These are phyloP conservation scores for Catharus fuscescens DNA, from an alignment of 2,113 vertebrate genomes.

Conservation along the genomic window DNA sequence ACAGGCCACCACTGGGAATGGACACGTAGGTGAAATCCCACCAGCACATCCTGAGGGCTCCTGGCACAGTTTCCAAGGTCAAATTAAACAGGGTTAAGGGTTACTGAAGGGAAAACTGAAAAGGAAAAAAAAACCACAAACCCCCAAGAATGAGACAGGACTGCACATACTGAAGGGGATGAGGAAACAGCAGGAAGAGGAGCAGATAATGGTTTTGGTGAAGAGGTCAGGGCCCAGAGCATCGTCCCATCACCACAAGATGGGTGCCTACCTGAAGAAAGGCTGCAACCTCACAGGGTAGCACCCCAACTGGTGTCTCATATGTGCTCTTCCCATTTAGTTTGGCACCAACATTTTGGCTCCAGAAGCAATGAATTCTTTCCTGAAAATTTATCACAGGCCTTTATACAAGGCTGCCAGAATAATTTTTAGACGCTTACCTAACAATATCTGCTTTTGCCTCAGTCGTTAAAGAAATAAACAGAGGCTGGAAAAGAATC, in stretches of 20 bases:
- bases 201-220: not conserved
- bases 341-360: not conserved
- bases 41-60: not conserved
- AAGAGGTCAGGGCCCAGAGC: not conserved
- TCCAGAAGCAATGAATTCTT: constrained; percentile 7
- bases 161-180: not conserved
- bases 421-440: constrained; percentile 44
- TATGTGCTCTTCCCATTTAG: not conserved
- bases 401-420: constrained; percentile 34
- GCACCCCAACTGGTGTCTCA: not conserved
- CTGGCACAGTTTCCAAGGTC: accelerated
- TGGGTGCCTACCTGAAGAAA: not conserved
- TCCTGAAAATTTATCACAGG: constrained; percentile 30
- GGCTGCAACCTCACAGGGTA: not conserved
- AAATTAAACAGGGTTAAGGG: not conserved
- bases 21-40: accelerated
- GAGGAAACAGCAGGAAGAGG: not conserved
- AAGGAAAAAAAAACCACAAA: not conserved
- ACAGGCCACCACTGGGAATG: not conserved
- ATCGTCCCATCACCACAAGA: accelerated
- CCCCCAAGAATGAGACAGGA: not conserved
- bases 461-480: constrained; percentile 41
- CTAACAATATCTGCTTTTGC: constrained; percentile 44
- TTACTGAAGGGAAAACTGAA: not conserved
- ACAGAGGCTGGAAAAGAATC: constrained; percentile 4